phyloP scores from a whole-genome alignment of 23 tunicate species.

The Halocynthia roretzi region DNA sequence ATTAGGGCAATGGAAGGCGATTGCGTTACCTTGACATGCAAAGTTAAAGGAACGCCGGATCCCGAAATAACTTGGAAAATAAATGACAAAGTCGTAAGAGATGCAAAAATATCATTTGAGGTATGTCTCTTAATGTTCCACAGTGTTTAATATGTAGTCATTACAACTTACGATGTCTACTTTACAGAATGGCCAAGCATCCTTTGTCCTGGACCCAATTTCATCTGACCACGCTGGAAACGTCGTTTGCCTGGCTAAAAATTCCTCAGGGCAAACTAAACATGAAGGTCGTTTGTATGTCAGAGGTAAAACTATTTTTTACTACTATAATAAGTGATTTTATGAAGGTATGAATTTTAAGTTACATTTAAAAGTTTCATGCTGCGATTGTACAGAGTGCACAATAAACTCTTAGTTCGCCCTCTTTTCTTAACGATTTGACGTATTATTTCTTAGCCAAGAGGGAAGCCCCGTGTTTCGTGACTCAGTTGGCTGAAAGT shows the following conservation, averaged over 20 bases:
- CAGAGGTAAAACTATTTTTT: constrained; percentile 46
- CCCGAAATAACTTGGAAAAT: constrained; percentile 78
- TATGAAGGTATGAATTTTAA: no score
- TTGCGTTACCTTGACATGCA: constrained; percentile 41
- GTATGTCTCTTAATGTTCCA: constrained; percentile 6
- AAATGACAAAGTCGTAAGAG: constrained; percentile 46
- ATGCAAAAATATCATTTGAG: constrained; percentile 30
- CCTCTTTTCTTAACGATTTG: no score
- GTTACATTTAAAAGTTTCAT: no score
- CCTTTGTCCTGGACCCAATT: constrained; percentile 34
- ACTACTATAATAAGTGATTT: no score
- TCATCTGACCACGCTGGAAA: constrained; percentile 51
- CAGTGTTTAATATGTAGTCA: background rate
- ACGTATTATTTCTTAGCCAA: constrained; percentile 46
- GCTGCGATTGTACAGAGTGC: no score
- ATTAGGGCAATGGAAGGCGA: constrained; percentile 89
- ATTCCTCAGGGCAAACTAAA: constrained; percentile 49
- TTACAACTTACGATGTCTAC: background rate
- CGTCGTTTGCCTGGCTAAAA: constrained; percentile 48
- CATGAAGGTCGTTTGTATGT: constrained; percentile 79
- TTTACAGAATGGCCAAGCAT: constrained; percentile 52
- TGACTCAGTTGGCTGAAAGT: constrained; percentile 39
- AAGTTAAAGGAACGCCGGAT: constrained; percentile 54
- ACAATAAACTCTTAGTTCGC: no score
- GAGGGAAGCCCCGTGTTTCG: constrained; percentile 73